Conservation (phyloP, 2,888 invertebrate genomes). For the Lamellibrachia columna region DNA sequence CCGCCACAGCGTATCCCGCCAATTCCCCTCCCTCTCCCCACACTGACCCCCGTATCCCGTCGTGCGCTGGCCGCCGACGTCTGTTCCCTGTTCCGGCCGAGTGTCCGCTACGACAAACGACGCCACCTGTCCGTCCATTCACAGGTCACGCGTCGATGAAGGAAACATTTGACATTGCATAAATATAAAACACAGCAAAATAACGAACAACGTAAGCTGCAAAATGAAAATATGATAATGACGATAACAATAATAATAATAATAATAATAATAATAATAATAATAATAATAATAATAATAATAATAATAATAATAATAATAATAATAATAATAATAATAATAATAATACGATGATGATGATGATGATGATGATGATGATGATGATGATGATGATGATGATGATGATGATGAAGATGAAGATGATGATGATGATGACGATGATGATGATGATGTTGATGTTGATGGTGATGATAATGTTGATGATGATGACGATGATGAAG, state of each 20-base stretch:
- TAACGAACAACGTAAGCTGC: background rate
- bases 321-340: too few relatives aligned
- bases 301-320: too few relatives aligned
- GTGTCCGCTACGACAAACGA: constrained; percentile 10
- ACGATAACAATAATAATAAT: background rate
- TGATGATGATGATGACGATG: background rate
- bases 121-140: background rate
- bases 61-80: background rate
- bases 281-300: too few relatives aligned
- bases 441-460: background rate
- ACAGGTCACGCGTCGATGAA: background rate
- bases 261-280: background rate
- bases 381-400: too few relatives aligned
- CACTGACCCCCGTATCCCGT: background rate
- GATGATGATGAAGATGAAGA: too few relatives aligned
- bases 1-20: background rate
- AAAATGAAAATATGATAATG: background rate
- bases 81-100: background rate
- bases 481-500: background rate
- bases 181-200: background rate
- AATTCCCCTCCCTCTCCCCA: background rate
- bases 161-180: background rate
- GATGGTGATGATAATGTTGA: background rate
- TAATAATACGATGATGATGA: too few relatives aligned
- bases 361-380: too few relatives aligned